These are phyloP conservation scores for Himalopsyche anomala DNA, from an alignment of 2,888 invertebrate genomes.

Conservation along the genomic window DNA sequence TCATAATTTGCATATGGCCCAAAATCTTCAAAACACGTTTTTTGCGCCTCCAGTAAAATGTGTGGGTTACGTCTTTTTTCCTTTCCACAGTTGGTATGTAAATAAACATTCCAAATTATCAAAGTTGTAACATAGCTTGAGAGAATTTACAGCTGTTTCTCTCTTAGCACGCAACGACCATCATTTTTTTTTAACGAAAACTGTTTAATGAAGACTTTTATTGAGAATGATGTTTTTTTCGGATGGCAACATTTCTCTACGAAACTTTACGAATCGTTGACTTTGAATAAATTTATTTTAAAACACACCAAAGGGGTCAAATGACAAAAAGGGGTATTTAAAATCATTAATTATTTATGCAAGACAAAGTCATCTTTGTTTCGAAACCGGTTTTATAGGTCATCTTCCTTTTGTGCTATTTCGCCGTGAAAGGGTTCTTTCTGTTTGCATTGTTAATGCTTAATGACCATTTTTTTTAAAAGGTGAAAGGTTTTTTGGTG, in stretches of 20 bases:
- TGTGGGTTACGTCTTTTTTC: too few relatives aligned
- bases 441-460: slow-evolving; percentile 3
- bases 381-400: slow-evolving; percentile 36
- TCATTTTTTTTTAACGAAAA: background rate
- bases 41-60: too few relatives aligned
- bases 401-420: slow-evolving; percentile 16
- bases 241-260: background rate
- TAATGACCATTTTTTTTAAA: slow-evolving; percentile 39
- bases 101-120: too few relatives aligned
- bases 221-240: slow-evolving; percentile 22
- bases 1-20: too few relatives aligned
- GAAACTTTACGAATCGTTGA: slow-evolving; percentile 10
- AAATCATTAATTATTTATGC: slow-evolving; percentile 43
- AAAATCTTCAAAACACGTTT: too few relatives aligned
- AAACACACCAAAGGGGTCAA: slow-evolving; percentile 8
- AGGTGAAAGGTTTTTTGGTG: slow-evolving; percentile 5
- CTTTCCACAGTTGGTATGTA: too few relatives aligned
- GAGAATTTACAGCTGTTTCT: background rate
- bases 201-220: background rate
- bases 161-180: background rate
- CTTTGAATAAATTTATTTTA: slow-evolving; percentile 9
- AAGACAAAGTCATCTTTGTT: slow-evolving; percentile 35
- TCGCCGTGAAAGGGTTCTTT: slow-evolving; percentile 1
- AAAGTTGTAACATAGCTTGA: too few relatives aligned
- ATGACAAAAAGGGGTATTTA: background rate